A percentile compares a stretch with the other conserved stretches of the same genome.
These are phyloP conservation scores for Mythimna vitellina DNA, from an alignment of 2,888 invertebrate genomes.

Conservation along the genomic window DNA sequence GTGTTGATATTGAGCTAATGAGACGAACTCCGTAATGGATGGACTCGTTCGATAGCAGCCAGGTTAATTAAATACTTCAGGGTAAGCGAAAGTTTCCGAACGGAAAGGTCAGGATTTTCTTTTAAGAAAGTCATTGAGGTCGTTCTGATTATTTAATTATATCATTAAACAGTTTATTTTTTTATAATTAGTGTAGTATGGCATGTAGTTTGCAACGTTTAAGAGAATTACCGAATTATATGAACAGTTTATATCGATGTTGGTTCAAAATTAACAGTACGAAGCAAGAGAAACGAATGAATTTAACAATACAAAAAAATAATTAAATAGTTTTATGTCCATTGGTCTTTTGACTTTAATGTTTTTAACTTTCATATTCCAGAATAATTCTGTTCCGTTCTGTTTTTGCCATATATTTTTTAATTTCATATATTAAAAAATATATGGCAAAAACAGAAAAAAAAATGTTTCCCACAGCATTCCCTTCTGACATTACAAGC, in stretches of 20 bases:
- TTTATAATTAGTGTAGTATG: slow-evolving; percentile 28
- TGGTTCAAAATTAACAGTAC: background rate
- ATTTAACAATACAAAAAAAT: background rate
- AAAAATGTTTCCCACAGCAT: slow-evolving; percentile 75
- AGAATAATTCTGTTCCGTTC: too few relatives aligned
- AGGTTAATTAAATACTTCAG: slow-evolving; percentile 68
- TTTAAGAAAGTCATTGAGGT: slow-evolving; percentile 52
- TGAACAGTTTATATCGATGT: slow-evolving; percentile 8
- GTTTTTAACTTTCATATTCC: background rate
- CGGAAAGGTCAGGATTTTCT: slow-evolving; percentile 66
- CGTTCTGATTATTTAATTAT: slow-evolving; percentile 53
- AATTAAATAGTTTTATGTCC: background rate
- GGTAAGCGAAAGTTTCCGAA: slow-evolving; percentile 74
- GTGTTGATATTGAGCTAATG: slow-evolving; percentile 89
- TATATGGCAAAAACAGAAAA: slow-evolving; percentile 16
- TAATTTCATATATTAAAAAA: slow-evolving; percentile 34
- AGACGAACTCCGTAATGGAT: slow-evolving; percentile 78
- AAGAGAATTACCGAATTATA: slow-evolving; percentile 18
- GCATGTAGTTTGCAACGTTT: slow-evolving; percentile 7
- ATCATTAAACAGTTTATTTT: slow-evolving; percentile 48
- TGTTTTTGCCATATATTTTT: too few relatives aligned
- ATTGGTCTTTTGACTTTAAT: background rate
- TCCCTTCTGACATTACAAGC: slow-evolving; percentile 75
- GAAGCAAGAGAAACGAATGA: background rate
- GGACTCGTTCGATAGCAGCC: slow-evolving; percentile 61